phyloP scores from a whole-genome alignment of 2,113 vertebrate genomes.

The Cochlearius cochlearius region DNA sequence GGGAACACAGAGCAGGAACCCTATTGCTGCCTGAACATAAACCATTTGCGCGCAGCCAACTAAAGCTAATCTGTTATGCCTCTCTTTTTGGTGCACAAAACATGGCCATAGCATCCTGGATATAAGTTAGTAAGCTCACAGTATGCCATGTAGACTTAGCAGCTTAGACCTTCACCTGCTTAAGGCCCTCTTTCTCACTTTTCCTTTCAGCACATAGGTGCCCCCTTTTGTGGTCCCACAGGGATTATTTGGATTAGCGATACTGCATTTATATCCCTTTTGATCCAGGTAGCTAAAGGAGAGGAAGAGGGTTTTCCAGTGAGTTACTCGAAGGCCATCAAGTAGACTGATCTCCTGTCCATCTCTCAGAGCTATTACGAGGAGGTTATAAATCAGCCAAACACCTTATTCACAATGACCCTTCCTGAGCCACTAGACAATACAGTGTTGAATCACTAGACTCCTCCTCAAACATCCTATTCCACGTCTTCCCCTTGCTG shows the following conservation, averaged over 20 bases:
- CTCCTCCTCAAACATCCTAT: not conserved
- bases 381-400: not conserved
- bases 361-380: not conserved
- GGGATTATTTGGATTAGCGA: not conserved
- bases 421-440: not conserved
- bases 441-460: not conserved
- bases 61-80: not conserved
- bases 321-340: not conserved
- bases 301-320: not conserved
- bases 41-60: rapidly evolving
- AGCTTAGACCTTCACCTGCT: not conserved
- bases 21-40: not conserved
- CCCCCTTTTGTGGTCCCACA: not conserved
- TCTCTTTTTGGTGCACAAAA: not conserved
- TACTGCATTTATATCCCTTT: not conserved
- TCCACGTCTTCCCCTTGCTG: not conserved
- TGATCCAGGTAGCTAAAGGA: not conserved
- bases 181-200: not conserved
- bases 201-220: not conserved
- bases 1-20: not conserved
- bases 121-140: not conserved
- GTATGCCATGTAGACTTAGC: not conserved
- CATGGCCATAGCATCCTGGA: not conserved
- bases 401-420: not conserved
- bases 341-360: not conserved